Conservation (phyloP, 2,888 invertebrate genomes). For the Hylaea fasciaria region DNA sequence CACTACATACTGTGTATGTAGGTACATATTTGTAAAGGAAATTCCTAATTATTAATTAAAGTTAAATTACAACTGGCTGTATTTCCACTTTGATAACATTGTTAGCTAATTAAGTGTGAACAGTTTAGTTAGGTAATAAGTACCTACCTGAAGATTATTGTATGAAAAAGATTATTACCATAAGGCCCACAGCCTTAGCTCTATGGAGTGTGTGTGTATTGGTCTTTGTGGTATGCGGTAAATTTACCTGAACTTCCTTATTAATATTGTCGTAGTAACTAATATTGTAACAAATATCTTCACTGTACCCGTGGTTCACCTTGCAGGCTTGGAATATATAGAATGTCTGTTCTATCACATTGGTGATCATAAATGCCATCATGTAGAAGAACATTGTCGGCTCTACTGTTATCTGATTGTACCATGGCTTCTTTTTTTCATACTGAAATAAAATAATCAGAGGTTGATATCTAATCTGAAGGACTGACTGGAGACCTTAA, state of each 20-base stretch:
- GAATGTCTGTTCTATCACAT: constrained; percentile 91
- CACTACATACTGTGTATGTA: too few species aligned
- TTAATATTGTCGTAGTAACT: constrained; percentile 85
- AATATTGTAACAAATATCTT: constrained; percentile 87
- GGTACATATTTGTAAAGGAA: too few species aligned
- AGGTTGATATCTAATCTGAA: not conserved
- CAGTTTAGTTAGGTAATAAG: too few species aligned
- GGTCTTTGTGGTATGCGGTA: not conserved
- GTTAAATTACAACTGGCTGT: not conserved
- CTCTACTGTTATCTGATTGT: constrained; percentile 89
- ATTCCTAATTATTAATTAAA: too few species aligned
- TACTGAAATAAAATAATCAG: constrained; percentile 45
- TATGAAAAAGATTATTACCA: too few species aligned
- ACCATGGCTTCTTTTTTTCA: constrained; percentile 60
- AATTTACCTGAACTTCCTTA: constrained; percentile 87
- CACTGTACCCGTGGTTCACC: constrained; percentile 88
- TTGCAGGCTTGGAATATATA: constrained; percentile 91
- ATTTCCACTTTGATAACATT: not conserved
- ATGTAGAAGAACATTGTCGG: constrained; percentile 95
- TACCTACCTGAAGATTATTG: too few species aligned
- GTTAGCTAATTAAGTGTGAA: not conserved
- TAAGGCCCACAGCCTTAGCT: too few species aligned
- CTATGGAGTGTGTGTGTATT: not conserved
- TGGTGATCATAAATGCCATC: constrained; percentile 93
- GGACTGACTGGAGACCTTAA: too few species aligned